Evolutionary conservation across 2,113 vertebrate species (phyloP).

Genomic region (Calonectris borealis): DNA sequence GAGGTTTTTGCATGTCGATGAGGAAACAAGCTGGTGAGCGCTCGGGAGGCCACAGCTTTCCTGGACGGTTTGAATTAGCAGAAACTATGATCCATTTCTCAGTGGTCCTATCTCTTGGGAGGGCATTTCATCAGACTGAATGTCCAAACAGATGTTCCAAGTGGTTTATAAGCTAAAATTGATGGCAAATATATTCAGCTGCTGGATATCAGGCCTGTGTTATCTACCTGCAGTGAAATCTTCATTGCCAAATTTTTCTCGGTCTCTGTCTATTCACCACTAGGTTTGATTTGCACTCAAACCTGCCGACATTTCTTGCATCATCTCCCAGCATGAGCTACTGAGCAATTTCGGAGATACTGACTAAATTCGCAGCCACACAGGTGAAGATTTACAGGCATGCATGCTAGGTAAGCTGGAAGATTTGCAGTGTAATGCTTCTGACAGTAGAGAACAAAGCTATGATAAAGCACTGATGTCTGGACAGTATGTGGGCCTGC

Average conservation of each 20-base stretch:
- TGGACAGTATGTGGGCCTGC: neutral
- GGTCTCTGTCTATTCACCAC: neutral
- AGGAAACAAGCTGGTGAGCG: accelerated
- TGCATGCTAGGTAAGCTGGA: neutral
- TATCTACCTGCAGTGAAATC: neutral
- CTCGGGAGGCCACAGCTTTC: neutral
- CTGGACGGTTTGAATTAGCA: neutral
- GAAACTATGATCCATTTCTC: neutral
- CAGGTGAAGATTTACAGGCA: neutral
- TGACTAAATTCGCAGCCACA: neutral
- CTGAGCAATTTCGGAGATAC: neutral
- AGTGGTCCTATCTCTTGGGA: neutral
- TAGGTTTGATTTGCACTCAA: accelerated
- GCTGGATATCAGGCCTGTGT: neutral
- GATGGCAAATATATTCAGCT: neutral
- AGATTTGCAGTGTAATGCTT: neutral
- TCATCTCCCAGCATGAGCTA: neutral
- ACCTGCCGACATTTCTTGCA: neutral
- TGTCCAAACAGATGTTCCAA: neutral
- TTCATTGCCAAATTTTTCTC: neutral
- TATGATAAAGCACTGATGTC: neutral
- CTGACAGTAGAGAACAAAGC: neutral
- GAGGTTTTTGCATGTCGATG: neutral
- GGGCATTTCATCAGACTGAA: neutral
- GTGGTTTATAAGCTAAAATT: neutral